Percentiles rank a stretch among this genome's conserved stretches.
Evolutionary conservation across 2,797 vertebrate genomes (phyloP).

Genomic region (Hypotaenidia philippensis): DNA sequence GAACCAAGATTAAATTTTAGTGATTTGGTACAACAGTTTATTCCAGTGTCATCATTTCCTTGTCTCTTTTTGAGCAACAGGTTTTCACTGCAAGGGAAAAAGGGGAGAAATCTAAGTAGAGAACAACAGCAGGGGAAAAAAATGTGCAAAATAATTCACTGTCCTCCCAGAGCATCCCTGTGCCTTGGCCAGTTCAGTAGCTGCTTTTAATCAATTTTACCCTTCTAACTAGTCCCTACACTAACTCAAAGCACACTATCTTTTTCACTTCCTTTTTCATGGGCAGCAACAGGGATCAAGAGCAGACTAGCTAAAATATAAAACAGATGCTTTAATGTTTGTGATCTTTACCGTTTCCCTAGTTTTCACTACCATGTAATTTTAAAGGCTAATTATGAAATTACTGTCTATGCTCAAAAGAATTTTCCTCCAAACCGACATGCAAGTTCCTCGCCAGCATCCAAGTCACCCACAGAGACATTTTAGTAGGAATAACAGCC

Average conservation of each 20-base stretch:
- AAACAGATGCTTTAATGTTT: constrained; percentile 51
- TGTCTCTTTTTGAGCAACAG: not conserved
- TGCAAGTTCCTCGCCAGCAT: constrained; percentile 28
- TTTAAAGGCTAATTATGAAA: constrained; percentile 77
- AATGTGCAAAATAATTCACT: not conserved
- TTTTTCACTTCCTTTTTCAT: not conserved
- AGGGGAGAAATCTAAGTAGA: not conserved
- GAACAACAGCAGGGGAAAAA: not conserved
- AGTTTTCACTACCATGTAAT: constrained; percentile 69
- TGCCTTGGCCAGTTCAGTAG: not conserved
- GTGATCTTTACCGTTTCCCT: constrained; percentile 37
- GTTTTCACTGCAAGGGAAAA: not conserved
- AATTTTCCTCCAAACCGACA: constrained; percentile 57
- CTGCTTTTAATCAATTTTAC: not conserved
- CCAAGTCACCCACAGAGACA: constrained; percentile 23
- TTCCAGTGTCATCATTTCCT: not conserved
- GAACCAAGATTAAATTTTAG: not conserved
- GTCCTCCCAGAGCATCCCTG: not conserved
- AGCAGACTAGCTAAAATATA: constrained; percentile 14
- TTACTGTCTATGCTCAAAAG: constrained; percentile 46
- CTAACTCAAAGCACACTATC: constrained; percentile 21
- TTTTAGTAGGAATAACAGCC: not conserved
- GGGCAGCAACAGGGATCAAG: constrained; percentile 8
- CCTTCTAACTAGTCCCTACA: not conserved
- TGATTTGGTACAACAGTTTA: not conserved